Percentiles rank a stretch among this genome's conserved stretches.
Conservation (phyloP, 2,888 invertebrate genomes). For the Drosophila neotestacea region DNA sequence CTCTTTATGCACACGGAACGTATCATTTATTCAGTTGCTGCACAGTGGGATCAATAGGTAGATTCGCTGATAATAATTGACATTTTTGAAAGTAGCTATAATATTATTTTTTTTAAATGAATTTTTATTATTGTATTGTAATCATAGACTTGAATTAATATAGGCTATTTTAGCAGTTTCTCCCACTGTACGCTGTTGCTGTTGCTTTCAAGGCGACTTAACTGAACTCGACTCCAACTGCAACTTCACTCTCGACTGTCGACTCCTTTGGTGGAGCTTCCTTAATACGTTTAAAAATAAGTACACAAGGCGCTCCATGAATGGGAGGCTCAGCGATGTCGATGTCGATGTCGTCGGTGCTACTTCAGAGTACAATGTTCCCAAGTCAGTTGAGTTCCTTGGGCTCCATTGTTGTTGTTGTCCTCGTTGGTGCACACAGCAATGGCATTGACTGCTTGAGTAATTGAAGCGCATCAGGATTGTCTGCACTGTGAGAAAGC, state of each 20-base stretch:
- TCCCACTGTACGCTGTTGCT: slow-evolving; percentile 21
- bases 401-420: slow-evolving; percentile 12
- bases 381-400: neutral
- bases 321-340: slow-evolving; percentile 26
- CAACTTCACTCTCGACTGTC: slow-evolving; percentile 9
- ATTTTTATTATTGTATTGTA: too few relatives aligned
- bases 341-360: neutral
- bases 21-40: slow-evolving; percentile 54
- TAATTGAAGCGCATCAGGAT: slow-evolving; percentile 67
- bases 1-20: slow-evolving; percentile 40
- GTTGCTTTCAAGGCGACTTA: slow-evolving; percentile 23
- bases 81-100: too few relatives aligned
- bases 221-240: slow-evolving; percentile 22
- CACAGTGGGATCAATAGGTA: too few relatives aligned
- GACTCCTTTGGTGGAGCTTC: slow-evolving; percentile 54
- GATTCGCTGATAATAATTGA: too few relatives aligned
- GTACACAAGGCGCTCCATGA: slow-evolving; percentile 49
- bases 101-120: too few relatives aligned
- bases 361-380: slow-evolving; percentile 65
- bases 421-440: slow-evolving; percentile 12
- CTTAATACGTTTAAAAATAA: slow-evolving; percentile 76
- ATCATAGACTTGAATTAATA: too few relatives aligned
- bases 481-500: slow-evolving; percentile 21
- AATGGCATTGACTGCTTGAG: slow-evolving; percentile 73
- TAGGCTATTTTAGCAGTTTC: too few relatives aligned